Evolutionary conservation across 2,113 vertebrate genomes (phyloP).

Genomic region (Hypocryptadius cinnamomeus): DNA sequence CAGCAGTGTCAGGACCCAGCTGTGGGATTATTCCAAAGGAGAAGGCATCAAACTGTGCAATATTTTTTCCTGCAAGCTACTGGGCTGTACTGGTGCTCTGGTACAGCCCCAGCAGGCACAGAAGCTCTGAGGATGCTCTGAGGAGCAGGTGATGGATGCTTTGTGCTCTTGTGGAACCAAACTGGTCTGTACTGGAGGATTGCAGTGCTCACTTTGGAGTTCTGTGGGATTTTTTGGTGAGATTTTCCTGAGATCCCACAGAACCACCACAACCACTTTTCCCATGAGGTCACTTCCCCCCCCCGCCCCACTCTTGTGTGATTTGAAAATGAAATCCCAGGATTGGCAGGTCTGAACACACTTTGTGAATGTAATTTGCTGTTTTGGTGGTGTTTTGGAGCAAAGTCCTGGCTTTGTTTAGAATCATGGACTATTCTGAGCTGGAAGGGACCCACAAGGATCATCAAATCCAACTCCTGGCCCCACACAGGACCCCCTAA

Average conservation of each 20-base stretch:
- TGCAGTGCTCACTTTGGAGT: background rate
- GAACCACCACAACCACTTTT: too few species aligned
- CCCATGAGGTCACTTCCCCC: too few species aligned
- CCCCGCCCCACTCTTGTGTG: background rate
- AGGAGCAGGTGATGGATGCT: too few species aligned
- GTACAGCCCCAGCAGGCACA: accelerated
- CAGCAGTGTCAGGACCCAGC: background rate
- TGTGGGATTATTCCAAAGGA: background rate
- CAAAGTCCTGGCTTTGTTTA: background rate
- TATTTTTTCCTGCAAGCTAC: background rate
- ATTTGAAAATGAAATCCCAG: background rate
- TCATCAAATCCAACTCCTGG: background rate
- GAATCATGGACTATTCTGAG: background rate
- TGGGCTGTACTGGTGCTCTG: background rate
- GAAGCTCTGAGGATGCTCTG: background rate
- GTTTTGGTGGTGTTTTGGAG: background rate
- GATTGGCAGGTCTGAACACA: background rate
- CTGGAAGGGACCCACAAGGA: background rate
- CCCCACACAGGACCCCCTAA: background rate
- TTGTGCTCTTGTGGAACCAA: background rate
- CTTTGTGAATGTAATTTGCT: background rate
- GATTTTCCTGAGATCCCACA: background rate
- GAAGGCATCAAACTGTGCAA: background rate
- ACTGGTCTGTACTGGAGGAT: background rate
- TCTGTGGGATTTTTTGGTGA: background rate